These are phyloP conservation scores for Drosophila parabipectinata DNA, from an alignment of 1,140 invertebrate species.

Conservation along the genomic window DNA sequence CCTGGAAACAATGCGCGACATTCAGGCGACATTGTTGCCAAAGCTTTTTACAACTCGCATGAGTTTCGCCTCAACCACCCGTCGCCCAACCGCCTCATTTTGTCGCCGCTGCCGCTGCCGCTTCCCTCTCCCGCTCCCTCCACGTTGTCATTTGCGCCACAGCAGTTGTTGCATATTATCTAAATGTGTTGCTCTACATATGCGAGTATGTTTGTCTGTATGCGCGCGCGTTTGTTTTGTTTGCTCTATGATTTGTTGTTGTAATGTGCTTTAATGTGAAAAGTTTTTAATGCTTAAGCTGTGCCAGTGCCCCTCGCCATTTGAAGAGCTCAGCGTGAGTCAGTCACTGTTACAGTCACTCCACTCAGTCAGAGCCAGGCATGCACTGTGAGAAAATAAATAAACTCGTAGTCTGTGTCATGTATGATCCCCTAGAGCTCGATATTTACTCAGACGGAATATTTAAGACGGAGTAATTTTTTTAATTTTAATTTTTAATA, in stretches of 20 bases:
- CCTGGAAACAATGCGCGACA: conserved; percentile 80
- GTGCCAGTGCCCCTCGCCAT: conserved; percentile 36
- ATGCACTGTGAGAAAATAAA: not conserved
- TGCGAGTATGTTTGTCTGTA: conserved; percentile 37
- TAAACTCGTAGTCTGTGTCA: too few species aligned
- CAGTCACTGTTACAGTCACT: not conserved
- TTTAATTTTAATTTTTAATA: not conserved
- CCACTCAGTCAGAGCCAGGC: not conserved
- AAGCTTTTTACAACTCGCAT: conserved; percentile 81
- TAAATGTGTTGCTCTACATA: conserved; percentile 80
- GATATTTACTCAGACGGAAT: too few species aligned
- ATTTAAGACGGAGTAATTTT: too few species aligned
- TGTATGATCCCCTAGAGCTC: too few species aligned
- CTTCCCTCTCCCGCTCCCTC: not conserved
- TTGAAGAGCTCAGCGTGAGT: not conserved
- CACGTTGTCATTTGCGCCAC: conserved; percentile 71
- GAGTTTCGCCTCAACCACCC: conserved; percentile 33
- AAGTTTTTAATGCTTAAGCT: conserved; percentile 82
- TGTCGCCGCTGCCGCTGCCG: not conserved
- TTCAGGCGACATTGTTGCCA: conserved; percentile 81
- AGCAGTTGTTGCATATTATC: conserved; percentile 82
- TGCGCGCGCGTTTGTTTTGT: conserved; percentile 47
- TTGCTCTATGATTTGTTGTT: conserved; percentile 80
- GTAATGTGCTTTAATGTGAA: conserved; percentile 82
- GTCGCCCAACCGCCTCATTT: not conserved